phyloP scores from a whole-genome alignment of 2,888 invertebrate genomes.

The Apodemia zela region DNA sequence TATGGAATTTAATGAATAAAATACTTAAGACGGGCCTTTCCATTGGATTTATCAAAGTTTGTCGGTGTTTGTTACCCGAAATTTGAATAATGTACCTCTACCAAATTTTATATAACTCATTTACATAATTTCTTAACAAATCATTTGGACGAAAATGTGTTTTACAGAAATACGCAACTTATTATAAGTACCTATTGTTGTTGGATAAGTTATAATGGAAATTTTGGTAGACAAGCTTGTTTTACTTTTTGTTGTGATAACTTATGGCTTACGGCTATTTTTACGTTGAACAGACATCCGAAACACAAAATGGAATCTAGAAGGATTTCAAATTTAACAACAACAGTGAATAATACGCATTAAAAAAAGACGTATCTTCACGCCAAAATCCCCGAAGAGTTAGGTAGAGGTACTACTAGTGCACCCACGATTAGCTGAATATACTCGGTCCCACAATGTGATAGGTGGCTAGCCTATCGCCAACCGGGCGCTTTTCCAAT shows the following conservation, averaged over 20 bases:
- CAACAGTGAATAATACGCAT: too few relatives aligned
- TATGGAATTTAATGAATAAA: constrained; percentile 34
- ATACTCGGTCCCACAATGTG: too few relatives aligned
- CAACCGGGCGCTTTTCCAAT: too few relatives aligned
- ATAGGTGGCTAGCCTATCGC: too few relatives aligned
- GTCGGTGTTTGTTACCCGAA: constrained; percentile 21
- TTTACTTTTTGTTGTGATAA: not conserved
- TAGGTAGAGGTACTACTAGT: too few relatives aligned
- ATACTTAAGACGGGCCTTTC: constrained; percentile 27
- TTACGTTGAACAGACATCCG: not conserved
- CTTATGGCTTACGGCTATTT: not conserved
- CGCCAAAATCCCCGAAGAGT: too few relatives aligned
- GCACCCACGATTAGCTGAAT: too few relatives aligned
- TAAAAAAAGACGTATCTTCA: too few relatives aligned
- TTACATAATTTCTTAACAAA: constrained; percentile 14
- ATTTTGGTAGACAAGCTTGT: not conserved
- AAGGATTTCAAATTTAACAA: too few relatives aligned
- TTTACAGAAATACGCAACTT: constrained; percentile 1
- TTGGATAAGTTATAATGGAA: constrained; percentile 9
- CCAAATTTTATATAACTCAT: constrained; percentile 16
- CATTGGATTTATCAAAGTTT: constrained; percentile 30
- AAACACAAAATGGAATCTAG: too few relatives aligned
- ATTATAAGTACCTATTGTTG: constrained; percentile 1
- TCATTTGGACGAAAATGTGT: constrained; percentile 8
- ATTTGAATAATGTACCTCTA: constrained; percentile 23